Evolutionary conservation across 2,113 vertebrate species (phyloP).

Genomic region (Dromiciops gliroides): DNA sequence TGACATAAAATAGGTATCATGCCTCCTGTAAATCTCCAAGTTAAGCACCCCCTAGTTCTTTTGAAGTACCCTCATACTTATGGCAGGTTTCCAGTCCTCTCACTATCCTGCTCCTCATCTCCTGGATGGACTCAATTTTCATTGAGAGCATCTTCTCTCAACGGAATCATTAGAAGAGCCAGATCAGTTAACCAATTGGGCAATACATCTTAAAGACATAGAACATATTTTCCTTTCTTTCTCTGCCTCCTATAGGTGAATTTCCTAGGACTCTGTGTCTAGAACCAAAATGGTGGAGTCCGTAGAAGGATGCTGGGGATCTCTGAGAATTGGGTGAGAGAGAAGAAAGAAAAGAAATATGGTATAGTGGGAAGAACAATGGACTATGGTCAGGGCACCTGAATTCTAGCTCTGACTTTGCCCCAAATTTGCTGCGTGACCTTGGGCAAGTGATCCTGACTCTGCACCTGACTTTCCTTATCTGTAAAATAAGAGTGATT

Average conservation of each 20-base stretch:
- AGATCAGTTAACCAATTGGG: neutral
- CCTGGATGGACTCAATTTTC: neutral
- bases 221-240: neutral
- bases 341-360: conserved; percentile 1
- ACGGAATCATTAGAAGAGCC: neutral
- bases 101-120: neutral
- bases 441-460: neutral
- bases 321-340: neutral
- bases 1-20: neutral
- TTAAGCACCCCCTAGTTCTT: neutral
- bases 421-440: neutral
- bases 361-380: neutral
- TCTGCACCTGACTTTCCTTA: neutral
- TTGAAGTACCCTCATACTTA: neutral
- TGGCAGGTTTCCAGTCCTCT: neutral
- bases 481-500: neutral
- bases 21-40: neutral
- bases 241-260: neutral
- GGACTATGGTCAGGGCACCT: neutral
- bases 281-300: neutral
- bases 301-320: neutral
- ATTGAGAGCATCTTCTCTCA: neutral
- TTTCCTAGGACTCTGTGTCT: neutral
- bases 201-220: conserved; percentile 3
- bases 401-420: neutral